Conservation (phyloP, 2,888 invertebrate species). For the Zaprionus lineosus region DNA sequence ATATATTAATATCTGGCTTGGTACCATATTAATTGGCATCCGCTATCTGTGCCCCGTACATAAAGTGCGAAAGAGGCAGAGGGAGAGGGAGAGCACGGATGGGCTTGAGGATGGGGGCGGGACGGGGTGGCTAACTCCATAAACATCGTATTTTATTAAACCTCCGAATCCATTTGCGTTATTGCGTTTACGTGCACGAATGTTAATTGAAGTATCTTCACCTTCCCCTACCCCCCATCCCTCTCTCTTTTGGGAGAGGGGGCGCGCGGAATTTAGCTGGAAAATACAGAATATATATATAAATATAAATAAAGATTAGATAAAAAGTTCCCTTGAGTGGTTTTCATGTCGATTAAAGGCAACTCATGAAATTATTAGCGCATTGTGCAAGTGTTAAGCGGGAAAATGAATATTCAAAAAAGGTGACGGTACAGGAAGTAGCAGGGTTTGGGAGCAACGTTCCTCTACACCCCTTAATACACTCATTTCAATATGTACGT, state of each 20-base stretch:
- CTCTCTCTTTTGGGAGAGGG: too few species aligned
- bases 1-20: slow-evolving; percentile 58
- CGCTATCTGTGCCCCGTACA: slow-evolving; percentile 34
- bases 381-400: slow-evolving; percentile 22
- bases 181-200: slow-evolving; percentile 76
- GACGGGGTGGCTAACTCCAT: slow-evolving; percentile 57
- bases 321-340: slow-evolving; percentile 49
- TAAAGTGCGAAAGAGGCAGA: too few species aligned
- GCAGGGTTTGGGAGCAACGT: neutral
- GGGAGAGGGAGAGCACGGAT: neutral
- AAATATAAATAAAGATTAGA: slow-evolving; percentile 60
- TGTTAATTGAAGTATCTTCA: slow-evolving; percentile 69
- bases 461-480: too few species aligned
- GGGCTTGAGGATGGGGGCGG: too few species aligned
- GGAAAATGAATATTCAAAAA: slow-evolving; percentile 64
- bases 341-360: slow-evolving; percentile 33
- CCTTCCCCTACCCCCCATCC: too few species aligned
- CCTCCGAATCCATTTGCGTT: slow-evolving; percentile 74
- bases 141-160: slow-evolving; percentile 75
- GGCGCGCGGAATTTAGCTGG: neutral
- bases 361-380: slow-evolving; percentile 47
- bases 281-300: slow-evolving; percentile 8
- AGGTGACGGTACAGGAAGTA: neutral
- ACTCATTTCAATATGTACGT: slow-evolving; percentile 49
- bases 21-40: slow-evolving; percentile 65